Conservation (phyloP, 1,140 invertebrate species). For the Pseudomyrmex pallidus region DNA sequence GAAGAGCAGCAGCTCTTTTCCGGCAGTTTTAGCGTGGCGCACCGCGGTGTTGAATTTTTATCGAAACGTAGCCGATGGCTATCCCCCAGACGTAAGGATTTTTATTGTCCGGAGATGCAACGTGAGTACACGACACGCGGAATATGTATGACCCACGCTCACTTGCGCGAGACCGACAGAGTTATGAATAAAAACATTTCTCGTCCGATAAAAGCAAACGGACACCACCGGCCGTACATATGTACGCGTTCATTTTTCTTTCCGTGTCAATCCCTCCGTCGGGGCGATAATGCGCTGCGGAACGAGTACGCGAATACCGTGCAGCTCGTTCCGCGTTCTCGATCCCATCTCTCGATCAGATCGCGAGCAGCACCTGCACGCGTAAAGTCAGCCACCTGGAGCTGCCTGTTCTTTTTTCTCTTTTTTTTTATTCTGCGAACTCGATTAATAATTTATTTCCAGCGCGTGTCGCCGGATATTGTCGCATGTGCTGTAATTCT, state of each 20-base stretch:
- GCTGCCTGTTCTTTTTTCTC: constrained; percentile 24
- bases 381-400: constrained; percentile 65
- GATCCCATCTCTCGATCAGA: constrained; percentile 62
- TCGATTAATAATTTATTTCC: constrained; percentile 68
- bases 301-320: constrained; percentile 76
- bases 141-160: constrained; percentile 54
- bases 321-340: constrained; percentile 30
- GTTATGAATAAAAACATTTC: constrained; percentile 61
- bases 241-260: constrained; percentile 53
- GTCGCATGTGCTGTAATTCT: constrained; percentile 20
- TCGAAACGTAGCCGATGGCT: constrained; percentile 39
- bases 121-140: constrained; percentile 33
- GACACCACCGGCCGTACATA: constrained; percentile 37
- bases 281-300: constrained; percentile 46
- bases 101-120: constrained; percentile 49
- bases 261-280: constrained; percentile 46
- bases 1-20: constrained; percentile 27
- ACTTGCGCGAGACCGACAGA: constrained; percentile 8
- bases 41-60: constrained; percentile 44
- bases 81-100: constrained; percentile 46
- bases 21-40: constrained; percentile 24
- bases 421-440: constrained; percentile 51
- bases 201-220: constrained; percentile 47
- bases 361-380: constrained; percentile 64
- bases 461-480: constrained; percentile 48